phyloP scores from a whole-genome alignment of 2,888 invertebrate genomes.

The Mechanitis mazaeus region DNA sequence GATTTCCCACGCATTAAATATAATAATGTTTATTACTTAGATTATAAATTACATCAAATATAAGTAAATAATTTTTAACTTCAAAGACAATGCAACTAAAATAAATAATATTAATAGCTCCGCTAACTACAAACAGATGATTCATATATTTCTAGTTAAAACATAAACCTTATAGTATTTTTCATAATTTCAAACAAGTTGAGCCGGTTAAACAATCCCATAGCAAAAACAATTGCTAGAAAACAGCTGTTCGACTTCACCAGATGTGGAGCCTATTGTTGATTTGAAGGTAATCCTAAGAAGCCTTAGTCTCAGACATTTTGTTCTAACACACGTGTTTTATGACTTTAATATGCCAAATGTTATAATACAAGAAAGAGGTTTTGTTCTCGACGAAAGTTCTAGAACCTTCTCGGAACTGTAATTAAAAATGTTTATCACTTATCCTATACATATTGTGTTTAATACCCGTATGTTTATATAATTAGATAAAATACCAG shows the following conservation, averaged over 20 bases:
- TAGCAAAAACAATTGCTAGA: conserved; percentile 1
- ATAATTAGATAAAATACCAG: conserved; percentile 25
- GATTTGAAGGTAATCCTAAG: not conserved
- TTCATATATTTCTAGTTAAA: conserved; percentile 2
- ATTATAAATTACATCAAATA: too few species aligned
- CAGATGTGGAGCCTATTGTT: not conserved
- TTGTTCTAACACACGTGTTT: not conserved
- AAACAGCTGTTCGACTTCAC: not conserved
- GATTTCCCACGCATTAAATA: not conserved
- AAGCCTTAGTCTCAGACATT: not conserved
- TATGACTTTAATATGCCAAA: not conserved
- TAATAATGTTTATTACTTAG: not conserved
- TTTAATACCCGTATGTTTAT: conserved; percentile 24
- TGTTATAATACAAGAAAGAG: not conserved
- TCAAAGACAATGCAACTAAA: too few species aligned
- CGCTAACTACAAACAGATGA: not conserved
- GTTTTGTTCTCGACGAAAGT: not conserved
- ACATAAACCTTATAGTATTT: not conserved
- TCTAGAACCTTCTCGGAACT: not conserved
- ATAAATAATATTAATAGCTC: too few species aligned
- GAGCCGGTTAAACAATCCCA: not conserved
- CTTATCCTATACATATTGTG: conserved; percentile 12
- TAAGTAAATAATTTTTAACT: too few species aligned
- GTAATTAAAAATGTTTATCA: conserved; percentile 1
- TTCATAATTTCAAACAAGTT: not conserved